Evolutionary conservation across 1,140 invertebrate genomes (phyloP).

Genomic region (Oryctes rhinoceros): DNA sequence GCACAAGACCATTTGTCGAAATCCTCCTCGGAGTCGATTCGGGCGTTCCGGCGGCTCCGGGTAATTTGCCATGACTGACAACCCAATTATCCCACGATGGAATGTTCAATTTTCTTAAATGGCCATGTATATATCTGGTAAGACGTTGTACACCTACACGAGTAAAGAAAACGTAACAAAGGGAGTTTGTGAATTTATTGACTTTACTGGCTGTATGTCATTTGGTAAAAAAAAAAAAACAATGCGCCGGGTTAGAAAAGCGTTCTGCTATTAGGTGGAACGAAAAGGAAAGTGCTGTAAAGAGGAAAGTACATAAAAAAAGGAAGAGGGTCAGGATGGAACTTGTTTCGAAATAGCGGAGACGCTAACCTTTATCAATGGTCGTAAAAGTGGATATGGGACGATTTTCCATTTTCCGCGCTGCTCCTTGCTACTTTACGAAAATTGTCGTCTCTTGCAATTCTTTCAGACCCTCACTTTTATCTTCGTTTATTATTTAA

Average conservation of each 20-base stretch:
- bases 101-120: slow-evolving; percentile 33
- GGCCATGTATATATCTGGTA: background rate
- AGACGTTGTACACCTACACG: background rate
- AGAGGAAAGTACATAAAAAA: background rate
- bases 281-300: background rate
- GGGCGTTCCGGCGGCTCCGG: slow-evolving; percentile 34
- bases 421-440: background rate
- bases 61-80: slow-evolving; percentile 53
- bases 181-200: background rate
- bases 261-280: background rate
- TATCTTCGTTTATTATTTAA: slow-evolving; percentile 12
- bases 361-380: slow-evolving; percentile 9
- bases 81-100: slow-evolving; percentile 48
- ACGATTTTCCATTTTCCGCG: background rate
- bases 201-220: slow-evolving; percentile 1
- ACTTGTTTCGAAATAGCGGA: slow-evolving; percentile 1
- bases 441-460: background rate
- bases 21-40: slow-evolving; percentile 30
- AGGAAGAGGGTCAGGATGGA: background rate
- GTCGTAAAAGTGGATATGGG: background rate
- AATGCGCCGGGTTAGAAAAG: background rate
- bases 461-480: background rate
- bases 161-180: background rate
- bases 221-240: slow-evolving; percentile 4
- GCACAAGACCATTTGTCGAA: slow-evolving; percentile 41